Evolutionary conservation across 2,113 vertebrate species (phyloP), one percentile per base, ranked within the genome.

Genomic region (Leptocoma aspasia): DNA sequence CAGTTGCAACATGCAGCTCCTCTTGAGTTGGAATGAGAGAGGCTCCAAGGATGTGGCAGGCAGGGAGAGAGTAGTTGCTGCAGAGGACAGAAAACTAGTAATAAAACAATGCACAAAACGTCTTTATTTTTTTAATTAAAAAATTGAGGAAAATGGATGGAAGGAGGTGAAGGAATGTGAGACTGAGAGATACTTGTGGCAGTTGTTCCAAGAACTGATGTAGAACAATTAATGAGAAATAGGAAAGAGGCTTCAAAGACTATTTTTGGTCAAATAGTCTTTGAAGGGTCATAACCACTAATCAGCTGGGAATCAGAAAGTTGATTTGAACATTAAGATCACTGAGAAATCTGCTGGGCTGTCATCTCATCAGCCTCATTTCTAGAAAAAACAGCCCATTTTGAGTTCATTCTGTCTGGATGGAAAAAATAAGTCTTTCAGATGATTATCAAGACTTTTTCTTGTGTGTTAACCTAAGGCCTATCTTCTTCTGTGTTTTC

Each of bases 1-100:
- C 45, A 70, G 95, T 96, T 96, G 87, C 60, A 94, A 95, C 95
- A 94, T 30, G 94, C 79, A 88, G 44, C 44, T 86, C 10, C 57
- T 96, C 75, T 85, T 76, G 70, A 76, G 37, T 19, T 1, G 7
- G 57, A 66, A 53, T 37, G 50, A 86, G 57, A 92, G 82, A 84
- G n/a, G 37, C 57, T 95, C 50, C 7, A 23, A 61, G 53, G 60
- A 92, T n/a, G 41, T 78, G 57, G 53, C 28, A 49, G 23, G 39
- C 33, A 85, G 33, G 8, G 42, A 66, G 21, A 10, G 47, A 85
- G 12, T 9, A 65, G n/a, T 85, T 28, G 23, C 37, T 69, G 42
- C 24, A 66, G 50, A 93, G 39, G 27, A 37, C 30, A 80, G 59
- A 83, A 82, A 77, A 47, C 23, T 28, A 69, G 12, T 41, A 56